phyloP scores from a whole-genome alignment of 92 coral and sea anemone genomes.

The Parazoanthus atlanticus region DNA sequence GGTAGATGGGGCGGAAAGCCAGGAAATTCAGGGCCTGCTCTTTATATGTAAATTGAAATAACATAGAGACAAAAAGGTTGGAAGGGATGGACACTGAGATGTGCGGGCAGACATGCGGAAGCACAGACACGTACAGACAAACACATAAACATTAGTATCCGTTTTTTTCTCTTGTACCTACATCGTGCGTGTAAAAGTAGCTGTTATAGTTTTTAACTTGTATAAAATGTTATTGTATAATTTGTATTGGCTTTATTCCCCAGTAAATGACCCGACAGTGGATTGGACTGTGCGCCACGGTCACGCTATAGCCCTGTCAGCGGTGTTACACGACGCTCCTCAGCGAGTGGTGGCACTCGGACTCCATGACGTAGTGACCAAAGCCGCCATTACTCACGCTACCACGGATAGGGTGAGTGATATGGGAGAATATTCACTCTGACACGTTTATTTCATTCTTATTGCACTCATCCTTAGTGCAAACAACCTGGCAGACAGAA shows the following conservation, averaged over 20 bases:
- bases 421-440: not conserved
- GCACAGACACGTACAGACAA: not conserved
- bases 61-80: not conserved
- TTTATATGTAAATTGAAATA: too few species aligned
- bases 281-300: conserved; percentile 99
- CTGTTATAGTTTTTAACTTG: not conserved
- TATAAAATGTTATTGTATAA: too few species aligned
- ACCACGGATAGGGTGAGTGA: conserved; percentile 90
- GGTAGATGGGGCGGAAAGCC: too few species aligned
- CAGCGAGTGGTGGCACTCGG: conserved; percentile 78
- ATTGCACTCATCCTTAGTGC: not conserved
- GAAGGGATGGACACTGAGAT: not conserved
- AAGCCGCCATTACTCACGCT: conserved; percentile 83
- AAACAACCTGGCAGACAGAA: too few species aligned
- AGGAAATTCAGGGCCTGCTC: too few species aligned
- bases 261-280: conserved; percentile 91
- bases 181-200: not conserved
- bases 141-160: not conserved
- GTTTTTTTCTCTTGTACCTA: not conserved
- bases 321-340: conserved; percentile 93
- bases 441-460: not conserved
- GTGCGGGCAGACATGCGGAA: too few species aligned
- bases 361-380: conserved; percentile 74
- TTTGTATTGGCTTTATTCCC: not conserved
- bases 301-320: conserved; percentile 88